A percentile compares a stretch with the other conserved stretches of the same genome.
Conservation (phyloP, 2,113 vertebrate genomes). For the Cyanoderma ruficeps region DNA sequence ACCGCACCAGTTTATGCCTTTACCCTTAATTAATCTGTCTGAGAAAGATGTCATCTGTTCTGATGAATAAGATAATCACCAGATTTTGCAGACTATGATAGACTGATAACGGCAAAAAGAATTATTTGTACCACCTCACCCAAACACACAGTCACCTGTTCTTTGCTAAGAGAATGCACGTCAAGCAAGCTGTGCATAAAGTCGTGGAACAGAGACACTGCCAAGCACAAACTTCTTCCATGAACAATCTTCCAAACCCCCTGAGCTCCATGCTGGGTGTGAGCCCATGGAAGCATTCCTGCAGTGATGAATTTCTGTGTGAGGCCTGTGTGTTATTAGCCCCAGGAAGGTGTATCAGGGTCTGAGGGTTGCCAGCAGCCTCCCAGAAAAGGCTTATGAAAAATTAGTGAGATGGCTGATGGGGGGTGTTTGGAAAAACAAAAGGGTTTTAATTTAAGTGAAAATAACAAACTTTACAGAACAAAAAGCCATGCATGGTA, state of each 20-base stretch:
- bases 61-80: neutral
- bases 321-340: neutral
- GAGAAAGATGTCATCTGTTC: neutral
- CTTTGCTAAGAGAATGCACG: accelerated
- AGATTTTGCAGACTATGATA: neutral
- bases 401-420: neutral
- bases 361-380: neutral
- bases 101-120: neutral
- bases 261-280: accelerated
- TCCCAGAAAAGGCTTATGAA: neutral
- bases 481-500: neutral
- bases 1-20: neutral
- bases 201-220: neutral
- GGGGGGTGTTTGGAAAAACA: neutral
- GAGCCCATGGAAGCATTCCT: neutral
- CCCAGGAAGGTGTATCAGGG: neutral
- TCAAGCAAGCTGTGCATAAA: neutral
- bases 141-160: neutral
- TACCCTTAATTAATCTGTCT: slow-evolving; percentile 23
- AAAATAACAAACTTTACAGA: neutral
- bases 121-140: neutral
- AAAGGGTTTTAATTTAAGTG: neutral
- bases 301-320: neutral
- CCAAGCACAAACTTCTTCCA: neutral
- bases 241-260: neutral